phyloP scores from a whole-genome alignment of 2,888 invertebrate species.

The Lamproptera curius region DNA sequence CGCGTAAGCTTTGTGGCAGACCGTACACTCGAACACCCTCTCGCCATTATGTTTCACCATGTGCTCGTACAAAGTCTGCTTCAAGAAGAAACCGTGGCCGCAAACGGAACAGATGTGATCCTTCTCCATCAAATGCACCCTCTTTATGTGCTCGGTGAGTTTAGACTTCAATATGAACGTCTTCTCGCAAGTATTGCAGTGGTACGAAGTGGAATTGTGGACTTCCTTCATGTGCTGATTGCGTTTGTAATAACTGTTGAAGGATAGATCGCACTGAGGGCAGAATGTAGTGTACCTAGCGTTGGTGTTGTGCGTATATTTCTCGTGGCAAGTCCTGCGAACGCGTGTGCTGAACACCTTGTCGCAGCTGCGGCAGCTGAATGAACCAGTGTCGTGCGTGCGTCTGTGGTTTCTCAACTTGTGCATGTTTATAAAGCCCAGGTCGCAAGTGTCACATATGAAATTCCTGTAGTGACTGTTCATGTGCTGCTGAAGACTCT shows the following conservation, averaged over 20 bases:
- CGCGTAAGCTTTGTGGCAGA: slow-evolving; percentile 60
- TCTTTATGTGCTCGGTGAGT: slow-evolving; percentile 61
- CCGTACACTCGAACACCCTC: slow-evolving; percentile 54
- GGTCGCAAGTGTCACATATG: slow-evolving; percentile 59
- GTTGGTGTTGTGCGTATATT: slow-evolving; percentile 54
- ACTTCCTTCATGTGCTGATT: slow-evolving; percentile 60
- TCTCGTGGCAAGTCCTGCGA: slow-evolving; percentile 56
- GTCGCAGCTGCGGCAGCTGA: slow-evolving; percentile 57
- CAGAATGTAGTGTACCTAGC: slow-evolving; percentile 60
- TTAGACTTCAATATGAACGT: slow-evolving; percentile 61
- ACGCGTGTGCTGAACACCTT: slow-evolving; percentile 57
- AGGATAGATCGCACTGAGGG: slow-evolving; percentile 56
- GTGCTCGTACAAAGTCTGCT: slow-evolving; percentile 60
- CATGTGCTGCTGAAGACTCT: slow-evolving; percentile 65
- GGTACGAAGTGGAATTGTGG: slow-evolving; percentile 62
- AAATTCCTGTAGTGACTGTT: slow-evolving; percentile 65
- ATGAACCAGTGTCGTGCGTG: slow-evolving; percentile 53
- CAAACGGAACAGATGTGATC: slow-evolving; percentile 63
- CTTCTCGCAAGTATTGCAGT: slow-evolving; percentile 65
- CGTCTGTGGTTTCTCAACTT: slow-evolving; percentile 55
- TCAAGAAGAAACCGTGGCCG: slow-evolving; percentile 62
- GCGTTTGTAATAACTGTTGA: slow-evolving; percentile 60
- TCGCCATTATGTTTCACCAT: slow-evolving; percentile 67
- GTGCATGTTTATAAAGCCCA: slow-evolving; percentile 61
- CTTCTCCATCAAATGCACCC: slow-evolving; percentile 63